Percentiles rank a stretch among this genome's conserved stretches.
These are phyloP conservation scores for Ateles fusciceps DNA, from an alignment of 2,797 vertebrate species.

Conservation along the genomic window DNA sequence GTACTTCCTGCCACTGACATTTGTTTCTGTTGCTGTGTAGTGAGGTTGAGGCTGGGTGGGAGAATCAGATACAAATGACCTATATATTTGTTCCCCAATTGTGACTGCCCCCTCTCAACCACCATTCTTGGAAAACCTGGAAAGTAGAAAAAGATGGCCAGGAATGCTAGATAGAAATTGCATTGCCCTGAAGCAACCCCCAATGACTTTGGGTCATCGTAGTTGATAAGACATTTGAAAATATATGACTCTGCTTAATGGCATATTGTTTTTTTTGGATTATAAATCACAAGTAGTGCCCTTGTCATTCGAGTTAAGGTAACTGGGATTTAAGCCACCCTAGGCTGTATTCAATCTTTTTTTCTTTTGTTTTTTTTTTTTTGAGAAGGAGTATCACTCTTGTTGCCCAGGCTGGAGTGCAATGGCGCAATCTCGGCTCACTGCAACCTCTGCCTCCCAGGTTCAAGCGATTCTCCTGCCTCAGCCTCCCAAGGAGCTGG, in stretches of 20 bases:
- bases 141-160: background rate
- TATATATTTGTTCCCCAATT: conserved; percentile 23
- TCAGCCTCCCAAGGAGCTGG: too few species aligned
- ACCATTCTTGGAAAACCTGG: conserved; percentile 49
- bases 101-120: background rate
- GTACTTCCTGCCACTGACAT: conserved; percentile 72
- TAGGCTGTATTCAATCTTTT: background rate
- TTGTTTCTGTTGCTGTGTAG: conserved; percentile 74
- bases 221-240: conserved; percentile 44
- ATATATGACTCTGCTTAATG: conserved; percentile 27
- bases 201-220: background rate
- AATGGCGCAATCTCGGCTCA: too few species aligned
- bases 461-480: too few species aligned
- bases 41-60: conserved; percentile 58
- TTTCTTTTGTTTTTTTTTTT: too few species aligned
- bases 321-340: background rate
- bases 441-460: too few species aligned
- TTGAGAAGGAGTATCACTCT: too few species aligned
- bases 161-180: background rate
- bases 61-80: conserved; percentile 60
- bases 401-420: too few species aligned
- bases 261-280: background rate
- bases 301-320: background rate
- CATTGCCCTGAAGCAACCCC: background rate
- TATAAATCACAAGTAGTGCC: conserved; percentile 36